phyloP scores from a whole-genome alignment of 2,888 invertebrate species.

The Drosophila niveifrons region DNA sequence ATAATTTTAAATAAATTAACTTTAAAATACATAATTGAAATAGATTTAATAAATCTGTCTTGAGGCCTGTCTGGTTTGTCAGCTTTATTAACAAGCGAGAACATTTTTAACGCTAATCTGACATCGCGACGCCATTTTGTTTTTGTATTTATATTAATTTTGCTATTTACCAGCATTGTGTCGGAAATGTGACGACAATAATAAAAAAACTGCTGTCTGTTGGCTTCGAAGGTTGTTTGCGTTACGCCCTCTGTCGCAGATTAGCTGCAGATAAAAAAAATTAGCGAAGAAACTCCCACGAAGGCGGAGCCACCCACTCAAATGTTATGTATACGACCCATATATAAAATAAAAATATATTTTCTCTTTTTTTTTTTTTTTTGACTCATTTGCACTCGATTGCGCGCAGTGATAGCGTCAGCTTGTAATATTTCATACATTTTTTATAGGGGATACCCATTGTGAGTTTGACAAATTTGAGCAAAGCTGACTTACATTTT shows the following conservation, averaged over 20 bases:
- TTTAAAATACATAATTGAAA: neutral
- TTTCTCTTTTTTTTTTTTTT: conserved; percentile 16
- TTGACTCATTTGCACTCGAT: conserved; percentile 60
- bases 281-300: neutral
- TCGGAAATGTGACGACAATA: conserved; percentile 23
- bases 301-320: neutral
- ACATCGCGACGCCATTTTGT: conserved; percentile 47
- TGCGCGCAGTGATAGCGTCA: conserved; percentile 50
- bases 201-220: conserved; percentile 13
- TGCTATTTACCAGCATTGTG: conserved; percentile 24
- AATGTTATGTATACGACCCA: neutral
- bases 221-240: conserved; percentile 11
- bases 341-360: neutral
- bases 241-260: conserved; percentile 6
- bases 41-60: conserved; percentile 7
- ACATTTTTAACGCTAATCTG: conserved; percentile 43
- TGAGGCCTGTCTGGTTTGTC: conserved; percentile 10
- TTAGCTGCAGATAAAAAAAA: conserved; percentile 13
- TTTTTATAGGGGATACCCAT: neutral
- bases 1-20: neutral
- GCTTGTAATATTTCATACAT: conserved; percentile 35
- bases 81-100: conserved; percentile 1
- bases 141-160: conserved; percentile 36
- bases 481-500: neutral
- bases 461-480: neutral